phyloP scores from a whole-genome alignment of 2,797 vertebrate species.

The Petrocephalus sullivani region DNA sequence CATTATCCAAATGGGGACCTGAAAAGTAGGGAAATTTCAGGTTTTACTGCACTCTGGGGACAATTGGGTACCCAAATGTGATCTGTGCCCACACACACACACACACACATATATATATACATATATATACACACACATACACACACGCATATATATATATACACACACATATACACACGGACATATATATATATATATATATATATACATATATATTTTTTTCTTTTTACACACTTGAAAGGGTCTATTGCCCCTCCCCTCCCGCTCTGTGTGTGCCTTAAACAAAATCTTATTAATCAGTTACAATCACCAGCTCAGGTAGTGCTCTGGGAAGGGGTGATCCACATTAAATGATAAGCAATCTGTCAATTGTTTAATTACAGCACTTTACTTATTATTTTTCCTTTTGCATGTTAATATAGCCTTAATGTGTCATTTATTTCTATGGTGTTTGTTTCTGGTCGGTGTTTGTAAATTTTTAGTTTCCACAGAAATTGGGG shows the following conservation, averaged over 20 bases:
- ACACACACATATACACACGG: not conserved
- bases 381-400: not conserved
- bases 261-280: not conserved
- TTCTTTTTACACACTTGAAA: slow-evolving; percentile 44
- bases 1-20: no score
- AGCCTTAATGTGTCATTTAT: not conserved
- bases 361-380: not conserved
- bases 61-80: no score
- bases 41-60: no score
- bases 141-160: not conserved
- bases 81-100: not conserved
- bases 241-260: slow-evolving; percentile 37
- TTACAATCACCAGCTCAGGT: slow-evolving; percentile 32
- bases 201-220: not conserved
- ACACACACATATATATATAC: not conserved
- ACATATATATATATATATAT: not conserved
- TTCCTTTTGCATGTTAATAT: not conserved
- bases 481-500: not conserved
- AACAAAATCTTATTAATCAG: not conserved
- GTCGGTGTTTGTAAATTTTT: not conserved
- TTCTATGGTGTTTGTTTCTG: not conserved
- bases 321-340: not conserved
- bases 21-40: no score
- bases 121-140: not conserved
- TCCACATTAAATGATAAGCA: not conserved